Base-by-base conservation (phyloP, 2,113 vertebrate genomes). In the Scalopus aquaticus region DNA sequence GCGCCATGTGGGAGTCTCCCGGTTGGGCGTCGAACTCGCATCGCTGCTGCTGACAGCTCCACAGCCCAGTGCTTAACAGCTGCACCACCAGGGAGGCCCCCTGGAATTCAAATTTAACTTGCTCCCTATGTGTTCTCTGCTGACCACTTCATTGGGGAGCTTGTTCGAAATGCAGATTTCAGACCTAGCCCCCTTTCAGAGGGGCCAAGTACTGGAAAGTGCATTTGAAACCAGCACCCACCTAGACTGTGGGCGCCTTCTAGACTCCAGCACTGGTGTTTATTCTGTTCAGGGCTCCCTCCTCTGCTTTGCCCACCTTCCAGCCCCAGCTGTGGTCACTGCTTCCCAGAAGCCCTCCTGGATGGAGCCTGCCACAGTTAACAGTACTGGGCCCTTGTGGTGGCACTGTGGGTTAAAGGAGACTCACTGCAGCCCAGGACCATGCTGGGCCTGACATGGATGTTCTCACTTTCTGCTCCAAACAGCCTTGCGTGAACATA, bases 401-500 rank as follows among this genome's bases (percentile, higher is more conserved):
- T 56, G 54, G 54, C 54, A 56, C 20, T 6, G 54, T 56, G 54
- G 54, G 26, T 28, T 62, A 12, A 30, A 15, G 28, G 20, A 42
- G 32, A 24, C 42, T 62, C 28, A 12, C 6, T 49, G 12, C 32
- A 56, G 20, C 80, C 22, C 3, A 32, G 5, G 6, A 20, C 13
- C 2, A 5, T n/a, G 16, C 3, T 0, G 30, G 35, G 32, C 13
- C 39, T 56, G 2, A 4, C 1, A 0, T 32, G 32, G 12, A 0
- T 44, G 72, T 42, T 54, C 6, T 58, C 32, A 12, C 17, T 85
- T 72, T 74, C 12, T 56, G 79, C n/a, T 7, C 28, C 32, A 22
- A 17, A 8, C 26, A 20, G 24, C 24, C 17, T 1, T 73, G 44
- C 3, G 0, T 7, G 3, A 4, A 24, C 16, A 26, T 24, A 56